Conservation (phyloP, 2,113 vertebrate genomes). For the Zosterops borbonicus region DNA sequence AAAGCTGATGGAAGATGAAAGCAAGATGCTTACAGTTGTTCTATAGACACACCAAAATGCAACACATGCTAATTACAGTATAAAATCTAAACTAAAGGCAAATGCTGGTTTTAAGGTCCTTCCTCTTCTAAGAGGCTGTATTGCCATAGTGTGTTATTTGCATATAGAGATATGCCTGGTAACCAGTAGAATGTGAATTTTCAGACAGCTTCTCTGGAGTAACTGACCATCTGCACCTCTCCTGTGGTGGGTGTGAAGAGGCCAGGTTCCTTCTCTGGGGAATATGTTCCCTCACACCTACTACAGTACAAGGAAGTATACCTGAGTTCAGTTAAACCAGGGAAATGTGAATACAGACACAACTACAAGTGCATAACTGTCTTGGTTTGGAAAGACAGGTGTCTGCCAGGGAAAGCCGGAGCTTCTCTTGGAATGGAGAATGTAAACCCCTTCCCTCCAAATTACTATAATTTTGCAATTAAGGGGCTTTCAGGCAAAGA, state of each 20-base stretch:
- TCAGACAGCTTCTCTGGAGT: neutral
- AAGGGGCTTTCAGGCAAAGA: no score
- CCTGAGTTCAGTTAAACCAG: neutral
- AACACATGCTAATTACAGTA: neutral
- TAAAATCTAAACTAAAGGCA: neutral
- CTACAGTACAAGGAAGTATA: rapidly evolving
- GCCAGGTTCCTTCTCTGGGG: neutral
- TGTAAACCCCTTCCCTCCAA: no score
- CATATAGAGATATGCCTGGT: neutral
- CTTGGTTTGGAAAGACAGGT: no score
- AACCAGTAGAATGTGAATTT: neutral
- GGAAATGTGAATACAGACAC: neutral
- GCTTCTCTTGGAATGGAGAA: no score
- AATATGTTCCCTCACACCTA: neutral
- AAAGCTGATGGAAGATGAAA: neutral
- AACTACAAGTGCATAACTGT: neutral
- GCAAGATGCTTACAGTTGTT: neutral
- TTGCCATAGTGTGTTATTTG: neutral
- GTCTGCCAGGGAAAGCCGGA: no score
- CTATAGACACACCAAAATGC: neutral
- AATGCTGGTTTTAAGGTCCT: neutral
- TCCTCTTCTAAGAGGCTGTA: neutral
- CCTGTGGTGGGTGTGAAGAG: neutral
- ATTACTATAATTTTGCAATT: no score
- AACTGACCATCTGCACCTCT: neutral